Evolutionary conservation across 2,888 invertebrate species (phyloP), one percentile per base, ranked within the genome.

Genomic region (Nycteola revayana): DNA sequence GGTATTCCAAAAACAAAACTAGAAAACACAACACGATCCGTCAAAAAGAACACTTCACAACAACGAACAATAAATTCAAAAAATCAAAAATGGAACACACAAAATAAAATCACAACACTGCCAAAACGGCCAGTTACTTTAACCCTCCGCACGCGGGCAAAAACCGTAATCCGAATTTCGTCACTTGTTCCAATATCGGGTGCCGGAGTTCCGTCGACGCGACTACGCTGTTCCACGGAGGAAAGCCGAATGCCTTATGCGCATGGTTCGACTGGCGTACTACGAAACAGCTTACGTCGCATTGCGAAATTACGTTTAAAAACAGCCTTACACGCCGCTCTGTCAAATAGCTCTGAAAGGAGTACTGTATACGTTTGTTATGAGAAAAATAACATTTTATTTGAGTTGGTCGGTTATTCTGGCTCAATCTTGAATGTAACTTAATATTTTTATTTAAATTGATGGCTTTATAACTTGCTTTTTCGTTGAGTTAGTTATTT

Each of bases 231-330:
- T 30, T 17, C 51, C 27, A 46, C 46, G 34, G 59, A 59, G 50
- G 30, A 30, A 35, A 37, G 63, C 67, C 72, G 81, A 83, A 76
- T 86, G 82, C 77, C 77, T 73, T 82, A 73, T 87, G 87, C 87
- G 87, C 87, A 86, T 85, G 85, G 78, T 67, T 66, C 54, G 52
- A 46, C 50, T 41, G 49, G 42, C 43, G 40, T 58, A 60, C 50
- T 53, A 60, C 73, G 59, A 82, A 85, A 83, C 68, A 82, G 51
- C 83, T 71, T 86, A 86, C 75, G 85, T 79, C 87, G 86, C 87
- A 87, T 52, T 87, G 87, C 87, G 85, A 83, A 85, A 79, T 65
- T 66, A 61, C 57, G 63, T 64, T 63, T 55, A 53, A 77, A 78
- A 74, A 52, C 68, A 49, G 64, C 69, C 75, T 66, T 74, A 74